Evolutionary conservation across 2,797 vertebrate species (phyloP), one percentile per base, ranked within the genome.

Genomic region (Adelosebastes latens): DNA sequence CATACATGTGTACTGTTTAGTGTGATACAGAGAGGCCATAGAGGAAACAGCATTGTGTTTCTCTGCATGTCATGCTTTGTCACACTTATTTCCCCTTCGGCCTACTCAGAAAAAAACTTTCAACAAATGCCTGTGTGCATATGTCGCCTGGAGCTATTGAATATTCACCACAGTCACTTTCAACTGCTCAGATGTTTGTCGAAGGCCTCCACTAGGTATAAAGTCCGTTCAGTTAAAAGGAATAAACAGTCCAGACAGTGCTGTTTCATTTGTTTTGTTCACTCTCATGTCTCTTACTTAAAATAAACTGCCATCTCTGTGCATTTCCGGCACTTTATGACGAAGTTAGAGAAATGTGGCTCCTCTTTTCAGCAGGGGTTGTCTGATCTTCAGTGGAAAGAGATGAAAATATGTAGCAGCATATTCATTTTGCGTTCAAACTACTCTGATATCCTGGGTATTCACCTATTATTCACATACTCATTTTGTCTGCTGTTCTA

Each of bases 401-500:
- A 49, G 36, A 60, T 7, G 24, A 60, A 42, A 67, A 69, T 34
- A 58, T 25, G 3, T 71, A 72, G 16, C 29, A 74, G 11, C 22
- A n/a, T 29, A 7, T 36, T 13, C 4, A 61, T 73, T 60, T 59
- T 49, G 58, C 46, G 0, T 79, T 79, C 3, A 65, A 16, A 49
- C 16, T 42, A 6, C 22, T 77, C 29, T 52, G 36, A 81, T 13
- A 16, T n/a, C 31, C 31, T 49, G 24, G 3, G 14, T 66, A 10
- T 59, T 52, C n/a, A 64, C 24, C 27, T 58, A 20, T 39, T 74
- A 31, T 67, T 86, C 31, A 69, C n/a, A 53, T 1, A 0, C 58
- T 77, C 49, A 67, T 56, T 71, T 87, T 77, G 18, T 56, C 11
- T 71, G 5, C 29, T 25, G 60, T 75, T 72, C 46, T 31, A 58